A percentile compares a stretch with the other conserved stretches of the same genome.
Conservation (phyloP, 2,888 invertebrate genomes). For the Pocota personata region DNA sequence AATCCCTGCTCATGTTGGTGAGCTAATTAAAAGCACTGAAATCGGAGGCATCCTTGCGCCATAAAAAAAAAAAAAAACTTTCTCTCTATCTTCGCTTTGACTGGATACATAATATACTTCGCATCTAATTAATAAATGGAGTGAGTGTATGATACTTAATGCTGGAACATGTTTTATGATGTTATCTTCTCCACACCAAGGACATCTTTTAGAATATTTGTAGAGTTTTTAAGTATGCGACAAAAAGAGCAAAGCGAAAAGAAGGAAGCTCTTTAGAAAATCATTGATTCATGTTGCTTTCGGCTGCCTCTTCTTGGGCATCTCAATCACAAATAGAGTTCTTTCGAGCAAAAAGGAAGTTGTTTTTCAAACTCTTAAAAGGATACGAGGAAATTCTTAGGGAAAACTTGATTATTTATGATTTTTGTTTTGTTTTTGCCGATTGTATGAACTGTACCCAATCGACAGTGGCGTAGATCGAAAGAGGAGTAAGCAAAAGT, state of each 20-base stretch:
- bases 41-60: conserved; percentile 50
- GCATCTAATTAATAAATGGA: conserved; percentile 52
- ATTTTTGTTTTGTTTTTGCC: conserved; percentile 36
- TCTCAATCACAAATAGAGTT: conserved; percentile 32
- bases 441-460: background rate
- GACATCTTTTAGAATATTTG: conserved; percentile 5
- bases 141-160: conserved; percentile 39
- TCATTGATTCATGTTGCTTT: conserved; percentile 26
- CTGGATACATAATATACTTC: conserved; percentile 50
- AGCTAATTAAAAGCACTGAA: conserved; percentile 63
- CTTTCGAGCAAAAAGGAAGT: conserved; percentile 16
- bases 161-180: conserved; percentile 44
- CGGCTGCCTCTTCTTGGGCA: background rate
- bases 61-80: conserved; percentile 31
- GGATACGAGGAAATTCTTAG: conserved; percentile 8
- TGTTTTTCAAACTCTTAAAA: conserved; percentile 40
- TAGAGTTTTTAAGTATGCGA: conserved; percentile 6
- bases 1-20: conserved; percentile 15
- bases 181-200: background rate
- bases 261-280: conserved; percentile 28
- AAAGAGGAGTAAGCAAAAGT: background rate
- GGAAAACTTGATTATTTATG: conserved; percentile 43
- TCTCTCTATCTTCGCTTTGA: conserved; percentile 2
- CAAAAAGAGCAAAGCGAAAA: background rate
- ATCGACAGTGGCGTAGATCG: conserved; percentile 16